Evolutionary conservation across 2,113 vertebrate genomes (phyloP), one percentile per base, ranked within the genome.

Genomic region (Gobiocypris rarus): DNA sequence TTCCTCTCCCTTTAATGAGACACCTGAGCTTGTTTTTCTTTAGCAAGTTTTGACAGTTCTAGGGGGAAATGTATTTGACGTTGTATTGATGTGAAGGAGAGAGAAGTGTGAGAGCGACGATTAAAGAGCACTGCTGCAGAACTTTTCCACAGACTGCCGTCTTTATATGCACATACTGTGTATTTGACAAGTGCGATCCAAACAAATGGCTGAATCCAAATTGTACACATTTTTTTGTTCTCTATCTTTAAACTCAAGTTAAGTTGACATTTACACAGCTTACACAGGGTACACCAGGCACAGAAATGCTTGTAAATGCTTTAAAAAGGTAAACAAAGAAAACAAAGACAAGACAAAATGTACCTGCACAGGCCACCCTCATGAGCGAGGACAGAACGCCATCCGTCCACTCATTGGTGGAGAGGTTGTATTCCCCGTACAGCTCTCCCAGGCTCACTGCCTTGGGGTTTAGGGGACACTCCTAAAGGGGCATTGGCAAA

Each of bases 381-480:
- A 98, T 97, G 78, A 98, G 86, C 0, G 92, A 94, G 2, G 97
- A 96, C 43, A 98, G 90, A 70, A 97, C 78, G 31, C 96, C 97
- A 0, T 98, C 97, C 0, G 91, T 94, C 96, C 96, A 97, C 82
- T 97, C 95, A 0, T 95, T 96, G 4, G 94, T 96, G 78, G 87
- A 93, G 28, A 96, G 94, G 92, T 97, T 92, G 28, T 95, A 96
- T 69, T 97, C 95, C 6, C 96, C 97, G 3, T 97, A 97, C 3
- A 98, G 92, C 82, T 97, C 97, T 5, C 96, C 96, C 26, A 97
- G 91, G 77, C 95, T 96, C 87, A 98, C 84, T 0, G 97, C 94
- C 84, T 97, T 97, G 0, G 97, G 96, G 90, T 97, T 98, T 89
- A 98, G 89, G 61, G 96, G 95, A 81, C 87, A 96, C 7, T 95